Percentiles rank a stretch among this genome's conserved stretches.
Evolutionary conservation across 2,797 vertebrate species (phyloP).

Genomic region (Pagetopsis macropterus): DNA sequence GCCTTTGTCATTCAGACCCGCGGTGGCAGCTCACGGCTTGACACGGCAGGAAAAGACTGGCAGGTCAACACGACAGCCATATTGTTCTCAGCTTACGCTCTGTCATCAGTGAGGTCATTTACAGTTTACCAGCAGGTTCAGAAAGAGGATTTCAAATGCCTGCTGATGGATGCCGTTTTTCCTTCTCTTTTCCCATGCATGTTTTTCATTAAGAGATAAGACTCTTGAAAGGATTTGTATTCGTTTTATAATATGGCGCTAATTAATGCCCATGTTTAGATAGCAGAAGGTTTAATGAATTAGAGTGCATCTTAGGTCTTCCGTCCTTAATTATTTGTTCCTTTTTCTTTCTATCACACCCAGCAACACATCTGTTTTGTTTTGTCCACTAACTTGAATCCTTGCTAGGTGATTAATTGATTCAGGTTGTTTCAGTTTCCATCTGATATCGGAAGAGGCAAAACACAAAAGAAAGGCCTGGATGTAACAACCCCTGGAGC

Average conservation of each 20-base stretch:
- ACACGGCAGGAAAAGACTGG: conserved; percentile 68
- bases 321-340: conserved; percentile 53
- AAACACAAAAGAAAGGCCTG: conserved; percentile 31
- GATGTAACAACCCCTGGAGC: conserved; percentile 37
- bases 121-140: conserved; percentile 76
- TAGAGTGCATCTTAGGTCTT: conserved; percentile 44
- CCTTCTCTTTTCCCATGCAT: conserved; percentile 36
- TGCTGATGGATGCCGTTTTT: conserved; percentile 47
- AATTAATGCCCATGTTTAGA: conserved; percentile 66
- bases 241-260: conserved; percentile 57
- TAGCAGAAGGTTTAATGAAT: conserved; percentile 60
- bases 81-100: conserved; percentile 75
- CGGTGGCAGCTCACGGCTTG: conserved; percentile 67
- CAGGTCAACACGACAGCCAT: conserved; percentile 73
- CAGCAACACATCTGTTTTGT: conserved; percentile 17
- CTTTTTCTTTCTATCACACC: conserved; percentile 6
- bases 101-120: conserved; percentile 78
- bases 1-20: conserved; percentile 79
- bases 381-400: conserved; percentile 30
- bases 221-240: conserved; percentile 52
- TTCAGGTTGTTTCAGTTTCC: conserved; percentile 46
- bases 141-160: conserved; percentile 40
- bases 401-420: conserved; percentile 28
- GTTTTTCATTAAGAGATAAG: conserved; percentile 57
- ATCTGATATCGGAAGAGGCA: conserved; percentile 32